phyloP scores from a whole-genome alignment of 2,797 vertebrate genomes.

The Myiotriccus ornatus region DNA sequence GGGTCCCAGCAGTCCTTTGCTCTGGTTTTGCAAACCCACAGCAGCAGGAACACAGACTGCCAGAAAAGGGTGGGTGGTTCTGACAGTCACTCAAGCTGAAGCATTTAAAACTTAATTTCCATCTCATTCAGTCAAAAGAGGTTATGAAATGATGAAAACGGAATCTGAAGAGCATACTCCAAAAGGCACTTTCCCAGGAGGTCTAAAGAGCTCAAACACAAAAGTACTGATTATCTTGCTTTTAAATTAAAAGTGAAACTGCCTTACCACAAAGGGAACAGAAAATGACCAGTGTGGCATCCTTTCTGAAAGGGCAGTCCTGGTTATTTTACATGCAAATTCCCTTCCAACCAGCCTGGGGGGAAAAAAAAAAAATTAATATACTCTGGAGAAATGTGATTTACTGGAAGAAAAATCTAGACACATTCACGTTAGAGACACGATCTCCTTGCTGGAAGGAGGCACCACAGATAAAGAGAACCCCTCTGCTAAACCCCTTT shows the following conservation, averaged over 20 bases:
- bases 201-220: neutral
- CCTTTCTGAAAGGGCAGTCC: no score
- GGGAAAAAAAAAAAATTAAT: no score
- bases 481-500: accelerated
- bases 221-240: neutral
- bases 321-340: no score
- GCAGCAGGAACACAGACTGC: neutral
- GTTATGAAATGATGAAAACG: neutral
- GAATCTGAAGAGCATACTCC: neutral
- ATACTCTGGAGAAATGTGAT: no score
- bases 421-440: no score
- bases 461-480: neutral
- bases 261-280: neutral
- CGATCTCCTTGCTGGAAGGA: neutral
- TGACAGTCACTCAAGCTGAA: neutral
- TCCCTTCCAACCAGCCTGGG: no score
- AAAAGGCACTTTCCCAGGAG: neutral
- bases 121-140: neutral
- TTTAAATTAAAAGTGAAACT: neutral
- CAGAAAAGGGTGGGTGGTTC: neutral
- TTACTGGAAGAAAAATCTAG: no score
- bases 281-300: neutral
- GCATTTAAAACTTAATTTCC: neutral
- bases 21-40: neutral
- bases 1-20: accelerated